Conservation (phyloP, 1,140 invertebrate genomes). For the Charaxes varanes region DNA sequence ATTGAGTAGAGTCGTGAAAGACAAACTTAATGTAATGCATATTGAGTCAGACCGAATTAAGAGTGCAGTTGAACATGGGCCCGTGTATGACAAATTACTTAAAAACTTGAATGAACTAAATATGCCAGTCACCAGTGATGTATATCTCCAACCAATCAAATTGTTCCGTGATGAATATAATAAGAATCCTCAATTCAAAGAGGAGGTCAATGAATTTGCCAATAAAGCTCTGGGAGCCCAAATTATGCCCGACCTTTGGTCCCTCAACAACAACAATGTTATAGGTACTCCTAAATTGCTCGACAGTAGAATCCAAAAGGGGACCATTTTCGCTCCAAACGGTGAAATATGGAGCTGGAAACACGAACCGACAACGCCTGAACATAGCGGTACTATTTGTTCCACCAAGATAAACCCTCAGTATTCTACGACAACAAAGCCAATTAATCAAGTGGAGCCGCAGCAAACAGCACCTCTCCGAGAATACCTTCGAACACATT, state of each 20-base stretch:
- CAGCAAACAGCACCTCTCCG: conserved; percentile 61
- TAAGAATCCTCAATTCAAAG: conserved; percentile 71
- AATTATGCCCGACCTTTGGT: conserved; percentile 60
- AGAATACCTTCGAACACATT: conserved; percentile 53
- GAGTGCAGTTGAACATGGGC: conserved; percentile 75
- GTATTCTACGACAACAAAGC: conserved; percentile 59
- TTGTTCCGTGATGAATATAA: conserved; percentile 72
- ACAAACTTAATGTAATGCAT: conserved; percentile 71
- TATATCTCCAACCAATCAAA: conserved; percentile 73
- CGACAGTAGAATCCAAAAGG: conserved; percentile 63
- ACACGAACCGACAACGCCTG: conserved; percentile 58
- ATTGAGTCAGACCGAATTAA: conserved; percentile 75
- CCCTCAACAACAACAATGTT: conserved; percentile 61
- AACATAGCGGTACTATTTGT: conserved; percentile 59
- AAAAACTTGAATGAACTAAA: conserved; percentile 73
- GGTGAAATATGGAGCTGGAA: conserved; percentile 74
- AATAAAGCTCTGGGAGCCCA: conserved; percentile 65
- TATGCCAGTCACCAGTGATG: conserved; percentile 69
- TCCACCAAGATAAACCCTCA: conserved; percentile 65
- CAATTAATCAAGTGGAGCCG: conserved; percentile 61
- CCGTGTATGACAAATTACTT: conserved; percentile 74
- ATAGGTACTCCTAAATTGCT: conserved; percentile 53
- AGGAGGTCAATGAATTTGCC: conserved; percentile 73
- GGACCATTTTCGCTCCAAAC: conserved; percentile 70
- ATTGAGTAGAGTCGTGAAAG: conserved; percentile 64